Base-by-base conservation (phyloP, 2,113 vertebrate genomes). In the Zingel zingel region DNA sequence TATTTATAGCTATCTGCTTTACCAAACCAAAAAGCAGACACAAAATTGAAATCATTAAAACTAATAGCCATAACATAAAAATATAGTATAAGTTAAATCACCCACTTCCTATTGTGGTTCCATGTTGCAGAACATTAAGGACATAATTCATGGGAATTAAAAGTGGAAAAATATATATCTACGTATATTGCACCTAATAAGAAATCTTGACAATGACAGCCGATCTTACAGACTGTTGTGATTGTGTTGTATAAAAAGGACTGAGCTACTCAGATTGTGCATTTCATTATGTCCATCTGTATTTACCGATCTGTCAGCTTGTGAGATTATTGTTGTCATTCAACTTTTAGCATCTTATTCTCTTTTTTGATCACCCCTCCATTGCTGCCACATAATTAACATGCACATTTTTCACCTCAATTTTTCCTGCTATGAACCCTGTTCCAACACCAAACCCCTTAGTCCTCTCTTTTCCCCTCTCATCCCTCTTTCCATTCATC, bases 251-350 rank as follows among this genome's bases (percentile, higher is more conserved):
- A 77, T 87, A 74, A 84, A 83, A 82, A 56, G 79, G 73, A 89
- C 78, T 84, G 82, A 90, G 84, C 89, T 78, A 4, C 62, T 84
- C 65, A 78, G 78, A 81, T 88, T 91, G 87, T 75, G 72, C 74
- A 74, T 81, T 86, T 86, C 70, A 78, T 82, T 69, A 69, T 84
- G 85, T 90, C 89, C 92, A 79, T 89, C 89, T 93, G 88, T 92
- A 88, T 89, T 91, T 92, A 81, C 86, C 81, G 72, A 86, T 82
- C 61, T 79, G 90, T 90, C 86, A 86, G 82, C 91, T 88, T 83
- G 79, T 59, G 71, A 66, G 85, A 90, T 91, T 89, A 88, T 85
- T 88, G 64, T 73, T 86, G 85, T 88, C 86, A 72, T 82, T 91
- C 88, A 81, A 64, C 87, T 71, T 90, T 79, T 73, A 69, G 25